phyloP scores from a whole-genome alignment of 2,113 vertebrate genomes.

The Phylloscopus trochilus region DNA sequence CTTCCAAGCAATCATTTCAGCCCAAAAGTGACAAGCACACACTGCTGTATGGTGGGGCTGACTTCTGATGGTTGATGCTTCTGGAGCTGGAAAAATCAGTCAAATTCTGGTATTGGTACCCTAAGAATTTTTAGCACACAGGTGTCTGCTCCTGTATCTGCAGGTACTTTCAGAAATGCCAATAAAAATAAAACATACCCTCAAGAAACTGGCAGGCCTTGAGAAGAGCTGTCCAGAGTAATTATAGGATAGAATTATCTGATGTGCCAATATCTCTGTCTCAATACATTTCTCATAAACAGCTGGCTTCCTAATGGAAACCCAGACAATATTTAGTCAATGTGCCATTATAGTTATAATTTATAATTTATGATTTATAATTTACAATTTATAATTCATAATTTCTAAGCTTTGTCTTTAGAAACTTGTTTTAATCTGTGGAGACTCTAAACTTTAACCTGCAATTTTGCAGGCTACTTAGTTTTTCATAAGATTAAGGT shows the following conservation, averaged over 20 bases:
- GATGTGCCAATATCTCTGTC: background rate
- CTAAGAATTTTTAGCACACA: background rate
- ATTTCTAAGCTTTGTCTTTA: background rate
- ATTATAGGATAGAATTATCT: background rate
- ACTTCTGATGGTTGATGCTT: background rate
- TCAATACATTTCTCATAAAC: background rate
- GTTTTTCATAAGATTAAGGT: background rate
- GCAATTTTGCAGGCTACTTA: background rate
- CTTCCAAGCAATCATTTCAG: background rate
- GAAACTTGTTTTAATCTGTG: background rate
- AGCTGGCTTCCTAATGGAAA: background rate
- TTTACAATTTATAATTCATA: background rate
- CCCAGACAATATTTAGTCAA: background rate
- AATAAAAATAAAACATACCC: background rate
- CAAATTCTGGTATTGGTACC: background rate
- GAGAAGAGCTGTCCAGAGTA: background rate
- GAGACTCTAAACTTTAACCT: background rate
- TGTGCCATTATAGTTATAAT: background rate
- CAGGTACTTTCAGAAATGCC: background rate
- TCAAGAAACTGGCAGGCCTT: background rate
- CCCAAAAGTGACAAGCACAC: background rate
- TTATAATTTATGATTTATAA: background rate
- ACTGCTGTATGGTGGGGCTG: background rate
- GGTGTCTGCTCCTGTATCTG: background rate
- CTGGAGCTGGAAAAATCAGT: background rate